These are phyloP conservation scores for Epirrhoe alternata DNA, from an alignment of 2,888 invertebrate species.

Conservation along the genomic window DNA sequence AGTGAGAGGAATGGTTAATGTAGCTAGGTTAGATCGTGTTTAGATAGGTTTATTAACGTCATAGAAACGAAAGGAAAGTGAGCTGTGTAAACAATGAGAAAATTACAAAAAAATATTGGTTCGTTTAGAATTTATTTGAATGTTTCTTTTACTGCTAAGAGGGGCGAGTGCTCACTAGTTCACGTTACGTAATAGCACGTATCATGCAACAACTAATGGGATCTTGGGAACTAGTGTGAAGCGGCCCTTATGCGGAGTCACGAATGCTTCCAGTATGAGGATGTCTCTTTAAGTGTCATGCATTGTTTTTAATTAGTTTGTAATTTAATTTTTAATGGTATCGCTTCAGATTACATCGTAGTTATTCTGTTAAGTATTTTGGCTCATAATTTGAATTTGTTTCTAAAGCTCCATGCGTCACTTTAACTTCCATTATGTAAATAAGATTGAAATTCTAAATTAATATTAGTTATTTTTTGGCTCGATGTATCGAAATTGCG, in stretches of 20 bases:
- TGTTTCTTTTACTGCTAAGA: slow-evolving; percentile 64
- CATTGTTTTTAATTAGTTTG: slow-evolving; percentile 59
- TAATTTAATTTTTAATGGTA: slow-evolving; percentile 71
- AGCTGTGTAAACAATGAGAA: slow-evolving; percentile 53
- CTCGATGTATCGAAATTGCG: slow-evolving; percentile 49
- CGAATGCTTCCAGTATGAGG: slow-evolving; percentile 76
- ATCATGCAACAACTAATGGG: neutral
- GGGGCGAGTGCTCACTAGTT: slow-evolving; percentile 30
- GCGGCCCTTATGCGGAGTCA: slow-evolving; percentile 54
- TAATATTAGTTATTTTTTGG: slow-evolving; percentile 43
- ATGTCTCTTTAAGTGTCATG: slow-evolving; percentile 71
- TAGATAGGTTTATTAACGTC: slow-evolving; percentile 76
- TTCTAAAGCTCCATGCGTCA: slow-evolving; percentile 53
- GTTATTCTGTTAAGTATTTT: slow-evolving; percentile 64
- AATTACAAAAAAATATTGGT: slow-evolving; percentile 54
- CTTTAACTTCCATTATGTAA: slow-evolving; percentile 64
- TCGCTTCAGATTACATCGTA: slow-evolving; percentile 66
- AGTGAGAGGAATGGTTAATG: slow-evolving; percentile 61
- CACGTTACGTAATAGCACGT: too few species aligned
- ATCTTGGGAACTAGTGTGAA: slow-evolving; percentile 3
- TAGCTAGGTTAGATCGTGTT: slow-evolving; percentile 69
- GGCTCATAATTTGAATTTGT: slow-evolving; percentile 59
- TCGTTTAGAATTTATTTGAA: slow-evolving; percentile 66
- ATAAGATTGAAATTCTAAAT: slow-evolving; percentile 65
- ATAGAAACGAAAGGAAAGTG: slow-evolving; percentile 70